A percentile compares a stretch with the other conserved stretches of the same genome.
phyloP scores from a whole-genome alignment of 2,113 vertebrate species.

The Tragelaphus imberbis region DNA sequence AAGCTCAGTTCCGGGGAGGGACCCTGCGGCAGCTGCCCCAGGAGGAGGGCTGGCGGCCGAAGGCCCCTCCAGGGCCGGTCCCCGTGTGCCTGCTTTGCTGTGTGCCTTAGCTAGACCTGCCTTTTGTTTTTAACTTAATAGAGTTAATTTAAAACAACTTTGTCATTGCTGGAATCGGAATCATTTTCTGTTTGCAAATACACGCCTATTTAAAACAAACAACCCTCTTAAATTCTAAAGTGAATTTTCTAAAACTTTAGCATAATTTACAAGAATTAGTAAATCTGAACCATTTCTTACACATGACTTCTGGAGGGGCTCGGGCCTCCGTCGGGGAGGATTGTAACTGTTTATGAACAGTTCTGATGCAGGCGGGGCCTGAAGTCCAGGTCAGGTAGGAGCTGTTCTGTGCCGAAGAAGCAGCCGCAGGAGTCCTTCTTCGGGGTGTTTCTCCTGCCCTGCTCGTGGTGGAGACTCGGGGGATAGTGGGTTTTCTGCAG shows the following conservation, averaged over 20 bases:
- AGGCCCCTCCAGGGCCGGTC: fast-evolving
- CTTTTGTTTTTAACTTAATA: background rate
- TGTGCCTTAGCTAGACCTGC: too few relatives aligned
- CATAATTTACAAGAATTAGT: background rate
- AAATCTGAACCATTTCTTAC: background rate
- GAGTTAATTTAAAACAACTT: background rate
- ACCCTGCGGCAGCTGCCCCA: fast-evolving
- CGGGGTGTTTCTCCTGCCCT: too few relatives aligned
- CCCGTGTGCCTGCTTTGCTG: fast-evolving
- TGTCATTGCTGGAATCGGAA: too few relatives aligned
- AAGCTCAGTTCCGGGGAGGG: fast-evolving
- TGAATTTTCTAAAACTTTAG: background rate
- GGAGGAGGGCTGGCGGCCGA: fast-evolving
- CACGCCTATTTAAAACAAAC: background rate
- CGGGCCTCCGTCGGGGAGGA: fast-evolving
- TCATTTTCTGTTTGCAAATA: background rate
- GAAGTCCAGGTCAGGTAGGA: fast-evolving
- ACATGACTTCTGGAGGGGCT: fast-evolving
- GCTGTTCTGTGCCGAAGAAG: fast-evolving
- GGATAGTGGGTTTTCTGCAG: fast-evolving
- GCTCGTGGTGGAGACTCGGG: fast-evolving
- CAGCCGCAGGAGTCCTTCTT: fast-evolving
- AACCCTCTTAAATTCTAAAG: background rate
- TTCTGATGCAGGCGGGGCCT: fast-evolving
- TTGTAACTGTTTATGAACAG: fast-evolving